Evolutionary conservation across 2,888 invertebrate genomes (phyloP).

Genomic region (Tachina lurida): DNA sequence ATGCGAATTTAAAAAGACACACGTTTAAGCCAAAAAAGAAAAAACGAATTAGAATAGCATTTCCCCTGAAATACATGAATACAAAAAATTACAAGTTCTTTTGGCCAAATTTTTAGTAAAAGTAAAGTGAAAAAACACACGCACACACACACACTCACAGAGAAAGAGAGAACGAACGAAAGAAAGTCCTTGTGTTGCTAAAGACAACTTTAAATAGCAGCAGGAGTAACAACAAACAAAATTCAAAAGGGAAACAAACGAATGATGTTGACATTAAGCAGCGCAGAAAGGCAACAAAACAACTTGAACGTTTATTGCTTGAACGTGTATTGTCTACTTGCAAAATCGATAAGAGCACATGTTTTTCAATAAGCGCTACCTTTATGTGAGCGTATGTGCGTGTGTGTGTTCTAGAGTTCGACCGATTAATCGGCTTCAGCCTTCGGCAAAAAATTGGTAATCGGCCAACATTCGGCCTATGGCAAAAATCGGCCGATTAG

Average conservation of each 20-base stretch:
- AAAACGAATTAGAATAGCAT: background rate
- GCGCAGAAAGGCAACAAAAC: slow-evolving; percentile 29
- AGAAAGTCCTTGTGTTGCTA: slow-evolving; percentile 28
- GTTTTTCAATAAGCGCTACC: slow-evolving; percentile 39
- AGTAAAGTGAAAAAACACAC: slow-evolving; percentile 32
- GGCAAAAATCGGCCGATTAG: too few species aligned
- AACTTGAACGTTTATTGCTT: slow-evolving; percentile 45
- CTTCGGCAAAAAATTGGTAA: too few species aligned
- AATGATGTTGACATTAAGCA: slow-evolving; percentile 42
- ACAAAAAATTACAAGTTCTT: slow-evolving; percentile 20
- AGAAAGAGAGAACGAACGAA: slow-evolving; percentile 23
- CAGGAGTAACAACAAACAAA: slow-evolving; percentile 19
- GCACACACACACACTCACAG: background rate
- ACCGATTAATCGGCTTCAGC: too few species aligned
- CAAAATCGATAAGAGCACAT: slow-evolving; percentile 67
- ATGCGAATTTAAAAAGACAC: slow-evolving; percentile 36
- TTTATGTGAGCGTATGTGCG: background rate
- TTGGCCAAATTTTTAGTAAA: slow-evolving; percentile 41
- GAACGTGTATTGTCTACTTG: slow-evolving; percentile 31
- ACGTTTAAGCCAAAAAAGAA: background rate
- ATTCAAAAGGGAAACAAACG: background rate
- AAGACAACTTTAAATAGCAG: background rate
- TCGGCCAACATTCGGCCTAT: too few species aligned
- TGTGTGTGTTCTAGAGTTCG: background rate
- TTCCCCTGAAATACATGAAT: slow-evolving; percentile 47